A percentile compares a stretch with the other conserved stretches of the same genome.
Conservation (phyloP, 1,140 invertebrate genomes). For the Temnothorax curvispinosus region DNA sequence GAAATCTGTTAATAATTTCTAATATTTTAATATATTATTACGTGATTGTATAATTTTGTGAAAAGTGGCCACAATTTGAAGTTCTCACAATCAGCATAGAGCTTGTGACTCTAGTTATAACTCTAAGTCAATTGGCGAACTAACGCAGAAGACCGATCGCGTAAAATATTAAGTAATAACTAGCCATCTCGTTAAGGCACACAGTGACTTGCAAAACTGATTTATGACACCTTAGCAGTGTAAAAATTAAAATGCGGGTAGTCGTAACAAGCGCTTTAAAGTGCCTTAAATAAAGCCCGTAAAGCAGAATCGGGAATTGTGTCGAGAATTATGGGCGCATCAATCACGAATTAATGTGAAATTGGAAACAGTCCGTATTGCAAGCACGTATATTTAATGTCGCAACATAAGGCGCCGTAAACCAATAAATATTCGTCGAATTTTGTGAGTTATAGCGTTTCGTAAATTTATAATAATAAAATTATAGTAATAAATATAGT, state of each 20-base stretch:
- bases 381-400: conserved; percentile 15
- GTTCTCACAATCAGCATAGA: neutral
- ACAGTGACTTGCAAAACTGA: neutral
- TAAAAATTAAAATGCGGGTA: conserved; percentile 36
- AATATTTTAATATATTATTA: neutral
- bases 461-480: conserved; percentile 14
- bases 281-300: conserved; percentile 22
- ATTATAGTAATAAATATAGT: neutral
- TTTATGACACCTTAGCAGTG: conserved; percentile 41
- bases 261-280: conserved; percentile 27
- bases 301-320: conserved; percentile 42
- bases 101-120: neutral
- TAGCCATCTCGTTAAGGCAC: neutral
- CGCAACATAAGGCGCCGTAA: neutral
- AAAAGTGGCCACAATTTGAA: neutral
- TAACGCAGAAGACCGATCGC: neutral
- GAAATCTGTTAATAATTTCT: neutral
- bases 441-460: neutral
- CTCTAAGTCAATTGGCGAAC: neutral
- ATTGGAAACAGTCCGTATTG: conserved; percentile 17
- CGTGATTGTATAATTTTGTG: neutral
- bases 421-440: conserved; percentile 21
- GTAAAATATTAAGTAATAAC: conserved; percentile 43
- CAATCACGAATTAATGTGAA: conserved; percentile 48
- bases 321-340: conserved; percentile 38